A percentile compares a stretch with the other conserved stretches of the same genome.
phyloP scores from a whole-genome alignment of 1,140 invertebrate species.

The Macrobrachium rosenbergii region DNA sequence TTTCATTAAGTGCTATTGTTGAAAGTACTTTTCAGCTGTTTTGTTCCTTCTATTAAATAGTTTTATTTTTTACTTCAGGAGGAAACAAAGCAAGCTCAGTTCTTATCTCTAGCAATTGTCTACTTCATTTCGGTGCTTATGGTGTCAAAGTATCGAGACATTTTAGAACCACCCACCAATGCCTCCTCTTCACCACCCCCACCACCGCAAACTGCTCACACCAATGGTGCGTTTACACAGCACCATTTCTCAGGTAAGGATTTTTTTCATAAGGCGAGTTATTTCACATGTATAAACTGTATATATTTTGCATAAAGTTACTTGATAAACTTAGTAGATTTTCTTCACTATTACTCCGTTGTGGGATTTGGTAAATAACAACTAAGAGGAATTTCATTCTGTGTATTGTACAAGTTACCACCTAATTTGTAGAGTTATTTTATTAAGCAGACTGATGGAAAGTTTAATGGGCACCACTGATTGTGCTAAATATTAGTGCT shows the following conservation, averaged over 20 bases:
- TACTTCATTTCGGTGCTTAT: slow-evolving; percentile 99
- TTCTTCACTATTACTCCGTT: no score
- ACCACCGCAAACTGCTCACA: slow-evolving; percentile 71
- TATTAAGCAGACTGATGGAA: no score
- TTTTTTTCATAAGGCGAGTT: background rate
- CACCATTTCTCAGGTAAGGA: slow-evolving; percentile 77
- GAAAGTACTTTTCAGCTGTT: no score
- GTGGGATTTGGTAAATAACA: no score
- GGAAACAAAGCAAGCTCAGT: slow-evolving; percentile 99
- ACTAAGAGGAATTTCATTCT: no score
- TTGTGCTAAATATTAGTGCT: no score
- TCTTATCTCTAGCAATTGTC: slow-evolving; percentile 97
- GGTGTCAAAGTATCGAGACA: slow-evolving; percentile 99
- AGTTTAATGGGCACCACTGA: no score
- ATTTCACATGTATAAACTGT: background rate
- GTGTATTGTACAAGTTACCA: no score
- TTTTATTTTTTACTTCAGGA: slow-evolving; percentile 79
- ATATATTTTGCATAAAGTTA: background rate
- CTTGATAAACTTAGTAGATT: no score
- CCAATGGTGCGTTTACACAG: slow-evolving; percentile 73
- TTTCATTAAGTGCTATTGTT: no score
- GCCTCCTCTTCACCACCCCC: slow-evolving; percentile 45
- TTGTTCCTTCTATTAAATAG: no score
- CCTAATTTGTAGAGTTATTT: no score
- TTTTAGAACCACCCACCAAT: slow-evolving; percentile 88